Evolutionary conservation across 1,140 invertebrate species (phyloP), one percentile per base, ranked within the genome.

Genomic region (Oryzaephilus surinamensis): DNA sequence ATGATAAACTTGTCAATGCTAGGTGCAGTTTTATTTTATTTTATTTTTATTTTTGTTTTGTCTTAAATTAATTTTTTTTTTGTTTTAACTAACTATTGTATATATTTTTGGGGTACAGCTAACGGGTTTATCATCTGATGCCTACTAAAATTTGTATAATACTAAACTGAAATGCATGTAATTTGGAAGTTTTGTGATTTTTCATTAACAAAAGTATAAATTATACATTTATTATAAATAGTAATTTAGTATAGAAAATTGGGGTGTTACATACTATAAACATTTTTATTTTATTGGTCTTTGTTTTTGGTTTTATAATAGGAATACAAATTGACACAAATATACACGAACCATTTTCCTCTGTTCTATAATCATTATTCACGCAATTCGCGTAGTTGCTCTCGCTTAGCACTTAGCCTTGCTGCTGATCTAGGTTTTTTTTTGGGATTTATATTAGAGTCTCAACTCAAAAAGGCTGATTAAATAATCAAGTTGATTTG

Each of bases 1-100:
- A 77, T 64, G 92, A 97, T 76, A 94, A 94, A 76, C 80, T 97
- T 63, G 95, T 99, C 61, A 98, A 98, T 71, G 87, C 93, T 80
- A 94, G 93, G 86, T 91, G 48, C 50, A 46, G 39, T 54, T 49
- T 50, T 45, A 36, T n/a, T n/a, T n/a, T n/a, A 40, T 55, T 51
- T 49, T 48, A 44, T 43, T 50, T 39, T 47, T 41, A 21, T 46
- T 54, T 45, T 45, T 41, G 21, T 46, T 47, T 36, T 33, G 18
- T 32, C 31, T 14, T 37, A 13, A 6, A 36, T 16, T 38, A 12
- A 36, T 28, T 42, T 46, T 42, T 17, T 28, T 13, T n/a, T n/a
- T 32, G 28, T 38, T 38, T 38, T 10, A 13, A 29, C 12, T 19
- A 31, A 29, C 16, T 38, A n/a, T n/a, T n/a, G 15, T 38, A 29